Evolutionary conservation across 92 coral and sea anemone genomes (phyloP).

Genomic region (Zoanthus sociatus): DNA sequence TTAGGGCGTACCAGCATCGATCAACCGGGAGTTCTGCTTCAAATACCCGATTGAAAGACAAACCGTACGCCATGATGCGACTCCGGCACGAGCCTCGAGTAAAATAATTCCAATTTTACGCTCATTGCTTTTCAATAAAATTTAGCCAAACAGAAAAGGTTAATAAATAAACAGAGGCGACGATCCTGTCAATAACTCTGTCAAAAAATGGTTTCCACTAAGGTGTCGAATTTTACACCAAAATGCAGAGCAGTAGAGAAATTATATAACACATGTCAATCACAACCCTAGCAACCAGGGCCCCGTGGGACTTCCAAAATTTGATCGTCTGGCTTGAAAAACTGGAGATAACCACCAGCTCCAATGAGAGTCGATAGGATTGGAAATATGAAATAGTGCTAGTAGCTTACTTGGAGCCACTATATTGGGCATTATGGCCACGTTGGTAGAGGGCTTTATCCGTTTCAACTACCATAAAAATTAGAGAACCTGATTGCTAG

Average conservation of each 20-base stretch:
- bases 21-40: constrained; percentile 11
- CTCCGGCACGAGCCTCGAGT: not conserved
- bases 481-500: too few relatives aligned
- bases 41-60: constrained; percentile 25
- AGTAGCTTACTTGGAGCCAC: too few relatives aligned
- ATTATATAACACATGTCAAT: not conserved
- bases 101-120: constrained; percentile 10
- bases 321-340: not conserved
- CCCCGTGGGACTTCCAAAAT: constrained; percentile 8
- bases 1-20: constrained; percentile 14
- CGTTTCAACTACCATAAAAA: too few relatives aligned
- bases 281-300: constrained; percentile 17
- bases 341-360: too few relatives aligned
- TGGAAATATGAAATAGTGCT: too few relatives aligned
- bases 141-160: not conserved
- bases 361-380: too few relatives aligned
- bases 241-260: not conserved
- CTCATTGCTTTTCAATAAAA: constrained; percentile 6
- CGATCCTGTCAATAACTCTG: not conserved
- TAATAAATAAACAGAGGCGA: constrained; percentile 2
- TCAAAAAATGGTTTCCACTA: not conserved
- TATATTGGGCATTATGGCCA: too few relatives aligned
- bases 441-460: too few relatives aligned
- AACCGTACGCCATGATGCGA: constrained; percentile 20
- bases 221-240: constrained; percentile 10